Evolutionary conservation across 1,140 invertebrate species (phyloP), one percentile per base, ranked within the genome.

Genomic region (Phortica variegata): DNA sequence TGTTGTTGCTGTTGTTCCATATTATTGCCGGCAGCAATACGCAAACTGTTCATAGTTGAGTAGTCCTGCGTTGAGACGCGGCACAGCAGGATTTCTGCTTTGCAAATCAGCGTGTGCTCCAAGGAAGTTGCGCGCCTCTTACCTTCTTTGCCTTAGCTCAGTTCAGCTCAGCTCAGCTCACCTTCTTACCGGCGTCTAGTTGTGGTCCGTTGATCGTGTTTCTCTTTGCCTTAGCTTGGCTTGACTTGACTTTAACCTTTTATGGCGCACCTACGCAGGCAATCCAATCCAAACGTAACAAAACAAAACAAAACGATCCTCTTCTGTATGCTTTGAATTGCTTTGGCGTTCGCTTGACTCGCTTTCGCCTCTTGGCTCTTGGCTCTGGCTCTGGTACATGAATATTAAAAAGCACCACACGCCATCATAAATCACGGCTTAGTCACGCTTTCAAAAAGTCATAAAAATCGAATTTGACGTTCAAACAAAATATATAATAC

Each of bases 381-480:
- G 58, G 45, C 54, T 61, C 54, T 66, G 52, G 43, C 43, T 47
- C 47, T 52, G 56, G 60, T 61, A 65, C 65, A 73, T 73, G 65
- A 73, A 73, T 73, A 71, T 71, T 68, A 71, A 71, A 74, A 71
- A 71, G n/a, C n/a, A n/a, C 58, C 60, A 74, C 66, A 74, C 71
- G 72, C 68, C 72, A 75, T 63, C 69, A 75, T 75, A 75, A 75
- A 75, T 75, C 72, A 75, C 68, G 54, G 57, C 58, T 74, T 73
- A 72, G 69, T 75, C 72, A 75, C 72, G 72, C 72, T 74, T 73
- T 70, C 62, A 70, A 73, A 52, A 73, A 70, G 54, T 70, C 70
- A 70, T 68, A 73, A 73, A 73, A 73, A 70, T 73, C 65, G 70
- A 70, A 70, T 65, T 73, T 73, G 65, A 68, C 62, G 60, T 65